Base-by-base conservation (phyloP, 2,797 vertebrate species). In the Platyrinchus mystaceus region DNA sequence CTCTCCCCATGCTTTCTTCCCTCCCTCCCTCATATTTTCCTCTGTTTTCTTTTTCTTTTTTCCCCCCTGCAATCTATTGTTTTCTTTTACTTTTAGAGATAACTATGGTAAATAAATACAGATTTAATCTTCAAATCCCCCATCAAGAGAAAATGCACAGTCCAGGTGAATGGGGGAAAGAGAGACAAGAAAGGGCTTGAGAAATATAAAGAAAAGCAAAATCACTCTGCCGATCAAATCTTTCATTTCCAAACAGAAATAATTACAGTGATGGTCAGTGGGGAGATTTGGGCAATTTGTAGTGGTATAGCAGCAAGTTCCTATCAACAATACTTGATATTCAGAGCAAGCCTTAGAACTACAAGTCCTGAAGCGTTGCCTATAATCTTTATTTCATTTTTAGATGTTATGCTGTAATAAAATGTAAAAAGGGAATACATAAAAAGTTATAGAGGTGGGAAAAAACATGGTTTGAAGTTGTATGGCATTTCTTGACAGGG, bases 381-480 rank as follows among this genome's bases (percentile, higher is more conserved):
- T 98, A 96, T 98, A 97, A 98, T 97, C 97, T 97, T 98, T 98
- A 98, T 98, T 98, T 97, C 97, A 97, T 97, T 98, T 98, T 97
- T 97, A 96, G 97, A 98, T 97, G 97, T 97, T 97, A 97, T 95
- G 96, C 96, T 97, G 93, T 97, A 98, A 97, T 98, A 97, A 97
- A 98, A 98, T 97, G 95, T 97, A 98, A 98, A 98, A 98, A 97
- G 96, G 95, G 97, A 98, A 98, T 98, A 97, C 95, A 97, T 97
- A 97, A 98, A 97, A 98, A 96, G 97, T 97, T 98, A 97, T 96
- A 96, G 97, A 97, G 95, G 95, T 97, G 95, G 96, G 94, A 95
- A 97, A 97, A 97, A 98, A 96, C 97, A 97, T 52, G 77, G 95
- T 98, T 98, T 98, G 97, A 98, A 97, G 97, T 98, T 97, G 90